Evolutionary conservation across 2,113 vertebrate genomes (phyloP).

Genomic region (Theristicus caerulescens): DNA sequence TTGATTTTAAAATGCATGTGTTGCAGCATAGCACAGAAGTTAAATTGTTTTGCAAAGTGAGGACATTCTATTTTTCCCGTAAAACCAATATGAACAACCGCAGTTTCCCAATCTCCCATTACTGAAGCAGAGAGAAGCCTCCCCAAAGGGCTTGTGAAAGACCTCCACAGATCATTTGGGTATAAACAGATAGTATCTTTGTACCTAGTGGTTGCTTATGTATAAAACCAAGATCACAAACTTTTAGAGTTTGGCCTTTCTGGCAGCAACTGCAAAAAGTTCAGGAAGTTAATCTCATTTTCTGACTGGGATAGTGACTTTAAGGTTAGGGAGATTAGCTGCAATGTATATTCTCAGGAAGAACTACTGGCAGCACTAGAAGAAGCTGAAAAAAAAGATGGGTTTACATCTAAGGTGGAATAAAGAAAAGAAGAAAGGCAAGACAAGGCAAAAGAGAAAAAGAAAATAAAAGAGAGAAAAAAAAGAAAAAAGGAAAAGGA

Average conservation of each 20-base stretch:
- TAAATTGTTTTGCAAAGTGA: slow-evolving; percentile 58
- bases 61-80: slow-evolving; percentile 51
- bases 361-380: neutral
- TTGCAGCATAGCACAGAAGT: slow-evolving; percentile 16
- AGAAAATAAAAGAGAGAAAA: neutral
- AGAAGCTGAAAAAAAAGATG: neutral
- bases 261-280: neutral
- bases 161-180: slow-evolving; percentile 35
- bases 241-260: slow-evolving; percentile 28
- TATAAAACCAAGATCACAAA: slow-evolving; percentile 21
- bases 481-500: neutral
- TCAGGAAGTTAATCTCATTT: slow-evolving; percentile 55
- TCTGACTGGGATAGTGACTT: slow-evolving; percentile 11
- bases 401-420: neutral
- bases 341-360: neutral
- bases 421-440: neutral
- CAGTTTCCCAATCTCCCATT: slow-evolving; percentile 55
- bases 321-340: slow-evolving; percentile 39
- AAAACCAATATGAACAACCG: slow-evolving; percentile 46
- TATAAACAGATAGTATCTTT: slow-evolving; percentile 66
- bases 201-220: slow-evolving; percentile 46
- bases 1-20: slow-evolving; percentile 53
- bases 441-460: neutral
- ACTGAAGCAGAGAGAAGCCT: slow-evolving; percentile 39
- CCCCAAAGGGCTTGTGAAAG: slow-evolving; percentile 60